A percentile compares a stretch with the other conserved stretches of the same genome.
Conservation (phyloP, 2,888 invertebrate genomes). For the Icerya purchasi region DNA sequence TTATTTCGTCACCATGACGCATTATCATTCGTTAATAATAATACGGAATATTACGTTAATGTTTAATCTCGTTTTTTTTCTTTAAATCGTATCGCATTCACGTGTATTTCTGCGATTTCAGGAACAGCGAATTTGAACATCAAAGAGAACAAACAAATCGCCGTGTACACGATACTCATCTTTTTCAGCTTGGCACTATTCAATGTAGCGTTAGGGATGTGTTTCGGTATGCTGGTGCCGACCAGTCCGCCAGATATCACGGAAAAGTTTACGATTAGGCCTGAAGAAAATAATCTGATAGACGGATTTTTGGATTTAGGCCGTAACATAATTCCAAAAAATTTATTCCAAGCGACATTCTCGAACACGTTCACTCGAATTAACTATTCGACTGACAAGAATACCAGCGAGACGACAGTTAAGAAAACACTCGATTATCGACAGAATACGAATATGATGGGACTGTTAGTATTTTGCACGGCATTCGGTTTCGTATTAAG, state of each 20-base stretch:
- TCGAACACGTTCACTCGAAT: background rate
- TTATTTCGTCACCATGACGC: too few relatives aligned
- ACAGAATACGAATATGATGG: conserved; percentile 61
- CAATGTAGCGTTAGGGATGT: conserved; percentile 54
- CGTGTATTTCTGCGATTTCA: conserved; percentile 25
- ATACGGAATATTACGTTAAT: too few relatives aligned
- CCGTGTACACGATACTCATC: conserved; percentile 52
- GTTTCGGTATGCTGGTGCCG: conserved; percentile 40
- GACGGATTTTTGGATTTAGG: conserved; percentile 78
- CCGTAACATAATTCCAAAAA: conserved; percentile 77
- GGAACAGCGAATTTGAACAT: conserved; percentile 71
- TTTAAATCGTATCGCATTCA: too few relatives aligned
- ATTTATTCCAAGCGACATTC: conserved; percentile 74
- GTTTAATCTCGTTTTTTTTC: too few relatives aligned
- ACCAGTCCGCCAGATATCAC: background rate
- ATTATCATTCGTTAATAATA: too few relatives aligned
- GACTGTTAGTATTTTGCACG: conserved; percentile 75
- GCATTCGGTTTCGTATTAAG: conserved; percentile 72
- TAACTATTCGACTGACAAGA: background rate
- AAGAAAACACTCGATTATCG: conserved; percentile 22
- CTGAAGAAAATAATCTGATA: conserved; percentile 37
- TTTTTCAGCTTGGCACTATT: conserved; percentile 60
- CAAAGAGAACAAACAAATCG: conserved; percentile 66
- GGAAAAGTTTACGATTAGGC: background rate
- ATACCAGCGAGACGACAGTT: background rate